These are phyloP conservation scores for Lethocerus indicus DNA, from an alignment of 1,140 invertebrate genomes.

Conservation along the genomic window DNA sequence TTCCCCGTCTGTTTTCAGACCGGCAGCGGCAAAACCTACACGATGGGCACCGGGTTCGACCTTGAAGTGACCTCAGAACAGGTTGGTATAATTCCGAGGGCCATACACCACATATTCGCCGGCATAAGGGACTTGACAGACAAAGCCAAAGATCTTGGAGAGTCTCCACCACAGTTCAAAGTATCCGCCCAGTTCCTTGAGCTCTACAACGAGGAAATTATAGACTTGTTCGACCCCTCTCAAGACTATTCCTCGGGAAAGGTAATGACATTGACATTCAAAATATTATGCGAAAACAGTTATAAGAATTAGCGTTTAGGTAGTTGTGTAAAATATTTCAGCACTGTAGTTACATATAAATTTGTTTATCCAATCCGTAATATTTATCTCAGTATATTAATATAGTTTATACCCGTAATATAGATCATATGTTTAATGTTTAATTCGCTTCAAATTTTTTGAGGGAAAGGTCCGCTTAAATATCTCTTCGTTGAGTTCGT, in stretches of 20 bases:
- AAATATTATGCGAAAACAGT: no score
- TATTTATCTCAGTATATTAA: no score
- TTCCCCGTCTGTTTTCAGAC: constrained; percentile 44
- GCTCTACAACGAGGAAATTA: constrained; percentile 91
- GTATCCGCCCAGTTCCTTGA: constrained; percentile 82
- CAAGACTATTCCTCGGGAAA: constrained; percentile 34
- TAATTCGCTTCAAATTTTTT: no score
- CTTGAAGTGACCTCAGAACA: constrained; percentile 50
- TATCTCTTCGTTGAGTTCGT: no score
- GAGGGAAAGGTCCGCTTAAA: no score
- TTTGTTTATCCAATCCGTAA: no score
- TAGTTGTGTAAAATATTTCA: no score
- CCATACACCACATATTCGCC: constrained; percentile 76
- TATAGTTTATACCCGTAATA: no score
- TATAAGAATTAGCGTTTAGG: no score
- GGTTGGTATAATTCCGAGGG: constrained; percentile 83
- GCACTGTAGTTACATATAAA: no score
- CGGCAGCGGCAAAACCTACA: constrained; percentile 94
- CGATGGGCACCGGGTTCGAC: constrained; percentile 97
- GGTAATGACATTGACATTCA: no score
- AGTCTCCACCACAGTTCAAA: constrained; percentile 53
- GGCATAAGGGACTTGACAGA: constrained; percentile 53
- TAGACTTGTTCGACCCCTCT: constrained; percentile 72
- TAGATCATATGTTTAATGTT: no score
- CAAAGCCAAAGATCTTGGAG: constrained; percentile 35